Conservation (phyloP, 2,113 vertebrate genomes). For the Tachysurus vachellii region DNA sequence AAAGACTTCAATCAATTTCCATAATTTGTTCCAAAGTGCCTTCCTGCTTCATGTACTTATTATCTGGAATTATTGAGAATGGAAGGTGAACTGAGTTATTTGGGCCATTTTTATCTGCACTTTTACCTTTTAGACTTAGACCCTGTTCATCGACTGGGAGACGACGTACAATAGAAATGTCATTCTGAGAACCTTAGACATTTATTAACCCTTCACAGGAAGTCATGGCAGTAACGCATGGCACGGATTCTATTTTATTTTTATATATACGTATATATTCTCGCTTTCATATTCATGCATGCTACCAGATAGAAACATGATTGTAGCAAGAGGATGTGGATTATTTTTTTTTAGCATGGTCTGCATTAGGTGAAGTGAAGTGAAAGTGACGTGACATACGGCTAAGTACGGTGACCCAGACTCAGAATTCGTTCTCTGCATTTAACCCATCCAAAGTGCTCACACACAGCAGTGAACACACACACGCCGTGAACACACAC, state of each 20-base stretch:
- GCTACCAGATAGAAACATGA: background rate
- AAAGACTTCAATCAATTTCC: constrained; percentile 26
- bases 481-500: too few species aligned
- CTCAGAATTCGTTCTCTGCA: too few species aligned
- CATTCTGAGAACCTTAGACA: background rate
- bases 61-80: constrained; percentile 28
- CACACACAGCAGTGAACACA: too few species aligned
- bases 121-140: background rate
- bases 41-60: constrained; percentile 6
- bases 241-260: background rate
- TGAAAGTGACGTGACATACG: too few species aligned
- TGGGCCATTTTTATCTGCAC: constrained; percentile 14
- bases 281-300: background rate
- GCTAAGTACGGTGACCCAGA: too few species aligned
- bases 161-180: background rate
- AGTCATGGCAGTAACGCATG: background rate
- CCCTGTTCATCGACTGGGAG: background rate
- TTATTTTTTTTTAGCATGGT: background rate
- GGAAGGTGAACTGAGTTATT: constrained; percentile 21
- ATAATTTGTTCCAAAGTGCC: constrained; percentile 30
- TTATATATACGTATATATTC: background rate
- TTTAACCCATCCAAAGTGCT: too few species aligned
- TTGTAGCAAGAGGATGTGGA: background rate
- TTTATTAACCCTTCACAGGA: constrained; percentile 11
- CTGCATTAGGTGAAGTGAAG: too few species aligned